Conservation (phyloP, 2,113 vertebrate species). For the Lanius ludovicianus region DNA sequence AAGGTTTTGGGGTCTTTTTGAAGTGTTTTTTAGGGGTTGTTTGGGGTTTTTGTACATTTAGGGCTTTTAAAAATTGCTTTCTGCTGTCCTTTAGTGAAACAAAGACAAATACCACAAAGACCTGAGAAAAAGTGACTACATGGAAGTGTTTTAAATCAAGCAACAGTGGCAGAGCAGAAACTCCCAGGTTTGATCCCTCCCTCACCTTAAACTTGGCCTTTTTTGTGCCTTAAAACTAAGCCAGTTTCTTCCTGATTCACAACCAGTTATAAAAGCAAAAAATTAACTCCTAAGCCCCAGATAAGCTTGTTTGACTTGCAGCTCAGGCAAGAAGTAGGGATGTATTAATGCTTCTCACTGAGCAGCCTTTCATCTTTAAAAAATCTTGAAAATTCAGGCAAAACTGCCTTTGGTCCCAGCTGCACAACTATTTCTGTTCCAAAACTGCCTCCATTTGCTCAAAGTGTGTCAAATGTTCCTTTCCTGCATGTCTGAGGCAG, state of each 20-base stretch:
- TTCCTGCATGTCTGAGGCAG: not conserved
- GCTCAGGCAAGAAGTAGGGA: not conserved
- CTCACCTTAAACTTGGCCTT: not conserved
- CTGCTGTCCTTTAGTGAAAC: not conserved
- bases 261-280: not conserved
- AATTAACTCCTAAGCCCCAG: not conserved
- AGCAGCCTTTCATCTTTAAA: not conserved
- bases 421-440: not conserved
- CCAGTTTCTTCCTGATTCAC: not conserved
- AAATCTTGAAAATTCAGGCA: not conserved
- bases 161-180: not conserved
- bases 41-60: not conserved
- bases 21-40: not conserved
- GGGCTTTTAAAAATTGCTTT: rapidly evolving
- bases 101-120: not conserved
- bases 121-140: not conserved
- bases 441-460: not conserved
- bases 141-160: not conserved
- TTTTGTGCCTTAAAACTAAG: not conserved
- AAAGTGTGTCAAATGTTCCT: not conserved
- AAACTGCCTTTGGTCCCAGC: not conserved
- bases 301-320: not conserved
- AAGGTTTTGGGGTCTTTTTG: not conserved
- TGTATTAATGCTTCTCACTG: not conserved
- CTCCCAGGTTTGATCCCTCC: not conserved